These are phyloP conservation scores for Ophioninae sp. DNA, from an alignment of 2,888 invertebrate species.

Conservation along the genomic window DNA sequence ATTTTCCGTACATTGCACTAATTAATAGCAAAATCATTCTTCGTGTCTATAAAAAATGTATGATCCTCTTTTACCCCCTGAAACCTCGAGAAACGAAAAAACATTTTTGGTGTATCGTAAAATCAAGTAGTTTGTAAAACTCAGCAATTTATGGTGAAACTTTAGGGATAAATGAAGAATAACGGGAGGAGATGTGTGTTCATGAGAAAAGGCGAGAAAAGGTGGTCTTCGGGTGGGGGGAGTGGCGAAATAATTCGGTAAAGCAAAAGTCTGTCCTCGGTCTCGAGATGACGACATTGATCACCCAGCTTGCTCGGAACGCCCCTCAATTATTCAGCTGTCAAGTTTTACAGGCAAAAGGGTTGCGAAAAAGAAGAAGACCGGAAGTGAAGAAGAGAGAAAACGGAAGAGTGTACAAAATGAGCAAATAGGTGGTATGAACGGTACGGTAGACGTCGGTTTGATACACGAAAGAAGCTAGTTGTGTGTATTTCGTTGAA, in stretches of 20 bases:
- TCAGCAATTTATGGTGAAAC: not conserved
- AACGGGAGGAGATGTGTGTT: not conserved
- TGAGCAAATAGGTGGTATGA: slow-evolving; percentile 25
- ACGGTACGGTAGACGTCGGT: slow-evolving; percentile 6
- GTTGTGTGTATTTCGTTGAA: slow-evolving; percentile 58
- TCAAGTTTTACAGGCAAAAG: slow-evolving; percentile 52
- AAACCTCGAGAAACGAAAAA: not conserved
- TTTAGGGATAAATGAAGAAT: not conserved
- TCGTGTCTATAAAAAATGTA: not conserved
- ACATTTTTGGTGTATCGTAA: not conserved
- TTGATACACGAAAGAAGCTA: slow-evolving; percentile 37
- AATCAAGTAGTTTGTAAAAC: not conserved
- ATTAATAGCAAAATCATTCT: not conserved
- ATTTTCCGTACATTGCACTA: not conserved
- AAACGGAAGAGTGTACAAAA: slow-evolving; percentile 2
- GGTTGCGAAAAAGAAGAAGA: not conserved
- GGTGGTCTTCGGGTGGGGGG: not conserved
- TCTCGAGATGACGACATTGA: slow-evolving; percentile 59
- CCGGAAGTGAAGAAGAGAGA: not conserved
- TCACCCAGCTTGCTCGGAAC: slow-evolving; percentile 49
- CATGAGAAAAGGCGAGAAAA: not conserved
- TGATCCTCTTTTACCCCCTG: not conserved
- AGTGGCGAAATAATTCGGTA: slow-evolving; percentile 18
- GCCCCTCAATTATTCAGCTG: slow-evolving; percentile 62
- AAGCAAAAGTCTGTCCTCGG: slow-evolving; percentile 13